Percentiles rank a stretch among this genome's conserved stretches.
Conservation (phyloP, 2,797 vertebrate genomes). For the Ctenosaura bakeri region DNA sequence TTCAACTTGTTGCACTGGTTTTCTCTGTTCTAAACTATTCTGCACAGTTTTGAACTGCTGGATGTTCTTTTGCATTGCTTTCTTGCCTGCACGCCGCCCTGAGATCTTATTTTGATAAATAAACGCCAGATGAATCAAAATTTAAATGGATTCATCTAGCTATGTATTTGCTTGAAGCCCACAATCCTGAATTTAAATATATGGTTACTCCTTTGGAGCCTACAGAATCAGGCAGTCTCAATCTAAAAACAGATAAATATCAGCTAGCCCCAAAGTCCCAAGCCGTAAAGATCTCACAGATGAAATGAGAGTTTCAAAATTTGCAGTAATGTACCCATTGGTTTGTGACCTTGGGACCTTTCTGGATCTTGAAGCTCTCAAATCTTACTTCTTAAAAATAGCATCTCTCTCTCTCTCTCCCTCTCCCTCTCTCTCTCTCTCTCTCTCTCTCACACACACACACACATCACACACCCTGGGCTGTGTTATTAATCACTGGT, state of each 20-base stretch:
- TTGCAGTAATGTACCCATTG: background rate
- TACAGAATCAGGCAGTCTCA: background rate
- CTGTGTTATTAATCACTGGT: background rate
- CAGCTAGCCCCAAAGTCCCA: background rate
- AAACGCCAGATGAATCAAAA: background rate
- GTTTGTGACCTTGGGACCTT: constrained; percentile 18
- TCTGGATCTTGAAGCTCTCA: background rate
- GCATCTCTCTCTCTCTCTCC: background rate
- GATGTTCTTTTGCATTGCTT: too few species aligned
- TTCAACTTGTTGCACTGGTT: too few species aligned
- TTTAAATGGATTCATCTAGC: background rate
- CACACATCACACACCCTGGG: background rate
- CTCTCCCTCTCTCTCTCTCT: background rate
- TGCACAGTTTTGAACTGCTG: too few species aligned
- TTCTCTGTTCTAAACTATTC: too few species aligned
- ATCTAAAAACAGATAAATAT: background rate
- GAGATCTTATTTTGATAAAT: too few species aligned
- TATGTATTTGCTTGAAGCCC: background rate
- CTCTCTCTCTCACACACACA: too few species aligned
- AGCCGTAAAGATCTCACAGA: background rate
- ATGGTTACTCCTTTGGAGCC: too few species aligned
- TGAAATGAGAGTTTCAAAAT: background rate
- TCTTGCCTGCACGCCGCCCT: too few species aligned
- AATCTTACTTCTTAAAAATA: constrained; percentile 2
- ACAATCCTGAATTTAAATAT: background rate